A percentile compares a stretch with the other conserved stretches of the same genome.
Conservation (phyloP, 2,888 invertebrate genomes). For the Amiota minor region DNA sequence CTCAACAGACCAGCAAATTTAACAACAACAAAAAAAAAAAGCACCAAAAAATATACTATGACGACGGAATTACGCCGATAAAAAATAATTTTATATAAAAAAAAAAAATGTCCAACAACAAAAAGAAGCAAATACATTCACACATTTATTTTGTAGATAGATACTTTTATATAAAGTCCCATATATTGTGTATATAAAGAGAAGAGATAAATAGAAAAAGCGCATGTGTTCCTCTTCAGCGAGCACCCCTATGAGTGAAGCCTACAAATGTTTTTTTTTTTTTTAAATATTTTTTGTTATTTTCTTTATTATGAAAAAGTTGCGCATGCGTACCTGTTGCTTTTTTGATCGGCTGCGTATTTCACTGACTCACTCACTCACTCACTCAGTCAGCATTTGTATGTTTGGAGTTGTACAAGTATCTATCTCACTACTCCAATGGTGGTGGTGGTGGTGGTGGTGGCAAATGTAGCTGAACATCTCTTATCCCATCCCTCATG, state of each 20-base stretch:
- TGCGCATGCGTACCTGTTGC: slow-evolving; percentile 52
- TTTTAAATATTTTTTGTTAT: background rate
- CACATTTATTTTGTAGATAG: background rate
- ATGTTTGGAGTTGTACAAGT: background rate
- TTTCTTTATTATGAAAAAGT: slow-evolving; percentile 23
- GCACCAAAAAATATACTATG: too few relatives aligned
- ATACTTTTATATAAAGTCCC: background rate
- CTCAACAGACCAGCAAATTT: slow-evolving; percentile 21
- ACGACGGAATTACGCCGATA: slow-evolving; percentile 10
- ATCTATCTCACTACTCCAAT: too few relatives aligned
- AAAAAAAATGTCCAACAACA: background rate
- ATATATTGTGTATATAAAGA: background rate
- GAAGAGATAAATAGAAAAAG: background rate
- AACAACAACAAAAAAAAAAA: background rate
- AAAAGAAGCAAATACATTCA: slow-evolving; percentile 5
- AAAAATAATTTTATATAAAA: background rate
- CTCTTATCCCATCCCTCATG: too few relatives aligned
- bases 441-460: background rate
- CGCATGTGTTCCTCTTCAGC: slow-evolving; percentile 47
- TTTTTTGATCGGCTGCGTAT: too few relatives aligned
- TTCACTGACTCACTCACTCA: too few relatives aligned
- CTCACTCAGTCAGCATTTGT: background rate
- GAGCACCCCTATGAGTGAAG: slow-evolving; percentile 39
- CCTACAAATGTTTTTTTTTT: background rate
- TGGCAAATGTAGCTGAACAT: background rate